Evolutionary conservation across 64 coral and sea anemone species (phyloP), one percentile per base, ranked within the genome.

Genomic region (Porites lutea): DNA sequence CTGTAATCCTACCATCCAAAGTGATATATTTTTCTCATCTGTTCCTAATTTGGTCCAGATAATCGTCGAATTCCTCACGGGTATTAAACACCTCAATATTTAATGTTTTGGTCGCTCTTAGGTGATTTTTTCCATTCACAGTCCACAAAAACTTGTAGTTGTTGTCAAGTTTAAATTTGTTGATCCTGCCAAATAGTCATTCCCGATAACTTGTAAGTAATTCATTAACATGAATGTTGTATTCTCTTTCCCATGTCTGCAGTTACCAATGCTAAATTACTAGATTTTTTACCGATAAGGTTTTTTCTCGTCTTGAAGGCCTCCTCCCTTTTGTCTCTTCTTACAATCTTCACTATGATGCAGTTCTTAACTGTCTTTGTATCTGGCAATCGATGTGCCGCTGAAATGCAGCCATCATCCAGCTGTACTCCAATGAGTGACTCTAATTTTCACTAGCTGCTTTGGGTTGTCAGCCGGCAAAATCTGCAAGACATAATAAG

Each of bases 341-440:
- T 52, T 23, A 59, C 53, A 59, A 88, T 74, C 59, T 88, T 88
- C 48, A 75, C 86, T 57, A 88, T 88, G 14, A 75, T 68, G 15
- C 86, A 49, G 52, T 88, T 46, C 55, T 88, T 88, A 15, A 88
- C 70, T 14, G 18, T 46, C 18, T 59, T 74, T 3, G 70, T 57
- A 18, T 75, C 86, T 37, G 86, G 86, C 52, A 74, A 46, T 22
- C 70, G 69, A 61, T 88, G 86, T 3, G 86, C 67, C 37, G n/a
- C 59, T 8, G 86, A 88, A 37, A 88, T 75, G 75, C 59, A 21
- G 19, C 72, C 23, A 57, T 61, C 55, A 22, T 60, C 54, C 2
- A 88, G 20, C n/a, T 71, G 8, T 16, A 88, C 18, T 5, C 49
- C 49, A 59, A 75, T 75, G 8, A 60, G 48, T 44, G 68, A 48